Evolutionary conservation across 2,888 invertebrate species (phyloP).

Genomic region (Slavum lentiscoides): DNA sequence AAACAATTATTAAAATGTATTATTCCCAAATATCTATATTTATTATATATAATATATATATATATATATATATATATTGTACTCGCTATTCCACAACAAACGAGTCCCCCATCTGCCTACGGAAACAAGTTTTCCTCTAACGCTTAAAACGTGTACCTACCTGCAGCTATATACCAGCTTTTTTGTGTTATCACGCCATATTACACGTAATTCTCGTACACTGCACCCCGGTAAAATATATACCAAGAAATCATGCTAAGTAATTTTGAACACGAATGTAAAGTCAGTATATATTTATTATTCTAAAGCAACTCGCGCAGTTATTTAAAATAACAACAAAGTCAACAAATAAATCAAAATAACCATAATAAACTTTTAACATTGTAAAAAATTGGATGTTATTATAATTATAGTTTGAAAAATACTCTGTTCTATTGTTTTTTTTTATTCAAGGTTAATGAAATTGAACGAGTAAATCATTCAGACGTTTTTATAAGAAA

Average conservation of each 20-base stretch:
- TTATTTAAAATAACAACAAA: constrained; percentile 28
- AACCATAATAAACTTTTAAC: not conserved
- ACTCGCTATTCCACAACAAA: not conserved
- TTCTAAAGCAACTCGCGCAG: not conserved
- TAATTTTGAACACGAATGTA: constrained; percentile 42
- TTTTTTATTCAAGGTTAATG: no score
- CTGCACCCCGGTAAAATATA: not conserved
- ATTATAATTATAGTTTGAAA: not conserved
- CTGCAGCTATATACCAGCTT: no score
- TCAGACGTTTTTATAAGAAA: no score
- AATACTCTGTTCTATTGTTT: not conserved
- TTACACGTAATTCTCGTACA: constrained; percentile 12
- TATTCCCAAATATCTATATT: not conserved
- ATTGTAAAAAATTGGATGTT: not conserved
- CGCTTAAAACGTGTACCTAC: constrained; percentile 12
- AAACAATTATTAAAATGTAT: constrained; percentile 1
- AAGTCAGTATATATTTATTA: not conserved
- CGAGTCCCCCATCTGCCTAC: not conserved
- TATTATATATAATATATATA: not conserved
- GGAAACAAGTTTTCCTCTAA: constrained; percentile 16
- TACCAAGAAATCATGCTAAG: constrained; percentile 30
- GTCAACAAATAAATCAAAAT: constrained; percentile 36
- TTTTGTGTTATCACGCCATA: constrained; percentile 18
- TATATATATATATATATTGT: no score
- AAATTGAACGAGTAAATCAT: no score